phyloP scores from a whole-genome alignment of 2,113 vertebrate species.

The Phycodurus eques region DNA sequence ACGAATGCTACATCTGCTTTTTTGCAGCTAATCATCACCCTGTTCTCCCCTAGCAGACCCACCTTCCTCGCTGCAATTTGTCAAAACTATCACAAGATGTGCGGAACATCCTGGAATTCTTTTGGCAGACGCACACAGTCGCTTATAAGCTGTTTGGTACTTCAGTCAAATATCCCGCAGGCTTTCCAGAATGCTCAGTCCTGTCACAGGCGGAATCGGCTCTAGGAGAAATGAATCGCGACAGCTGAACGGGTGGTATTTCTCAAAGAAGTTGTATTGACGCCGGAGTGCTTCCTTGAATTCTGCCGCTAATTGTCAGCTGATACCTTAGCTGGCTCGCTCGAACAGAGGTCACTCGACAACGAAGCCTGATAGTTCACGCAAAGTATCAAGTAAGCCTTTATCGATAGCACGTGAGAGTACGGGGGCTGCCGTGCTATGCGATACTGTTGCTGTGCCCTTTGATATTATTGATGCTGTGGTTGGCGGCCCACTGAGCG shows the following conservation, averaged over 20 bases:
- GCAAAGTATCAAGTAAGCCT: conserved; percentile 56
- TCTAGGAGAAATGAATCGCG: conserved; percentile 52
- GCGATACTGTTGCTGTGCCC: conserved; percentile 47
- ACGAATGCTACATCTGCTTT: not conserved
- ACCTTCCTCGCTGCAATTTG: not conserved
- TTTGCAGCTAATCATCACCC: not conserved
- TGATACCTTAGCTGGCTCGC: conserved; percentile 37
- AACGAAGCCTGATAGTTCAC: conserved; percentile 35
- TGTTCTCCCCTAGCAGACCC: not conserved
- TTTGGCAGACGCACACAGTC: conserved; percentile 33
- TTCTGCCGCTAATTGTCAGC: conserved; percentile 62
- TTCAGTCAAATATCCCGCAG: conserved; percentile 25
- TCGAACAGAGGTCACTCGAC: conserved; percentile 50
- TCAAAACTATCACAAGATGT: conserved; percentile 39
- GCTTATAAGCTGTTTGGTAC: conserved; percentile 35
- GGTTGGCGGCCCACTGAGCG: conserved; percentile 42
- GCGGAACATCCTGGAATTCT: conserved; percentile 30
- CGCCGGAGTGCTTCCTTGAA: conserved; percentile 42
- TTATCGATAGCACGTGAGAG: conserved; percentile 53
- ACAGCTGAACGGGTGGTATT: conserved; percentile 44
- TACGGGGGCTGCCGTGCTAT: conserved; percentile 45
- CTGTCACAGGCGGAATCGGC: conserved; percentile 19
- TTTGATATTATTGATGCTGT: conserved; percentile 61
- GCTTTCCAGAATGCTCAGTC: conserved; percentile 47
- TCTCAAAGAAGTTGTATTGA: conserved; percentile 58